These are phyloP conservation scores for Coelopa pilipes DNA, from an alignment of 2,888 invertebrate genomes.

Conservation along the genomic window DNA sequence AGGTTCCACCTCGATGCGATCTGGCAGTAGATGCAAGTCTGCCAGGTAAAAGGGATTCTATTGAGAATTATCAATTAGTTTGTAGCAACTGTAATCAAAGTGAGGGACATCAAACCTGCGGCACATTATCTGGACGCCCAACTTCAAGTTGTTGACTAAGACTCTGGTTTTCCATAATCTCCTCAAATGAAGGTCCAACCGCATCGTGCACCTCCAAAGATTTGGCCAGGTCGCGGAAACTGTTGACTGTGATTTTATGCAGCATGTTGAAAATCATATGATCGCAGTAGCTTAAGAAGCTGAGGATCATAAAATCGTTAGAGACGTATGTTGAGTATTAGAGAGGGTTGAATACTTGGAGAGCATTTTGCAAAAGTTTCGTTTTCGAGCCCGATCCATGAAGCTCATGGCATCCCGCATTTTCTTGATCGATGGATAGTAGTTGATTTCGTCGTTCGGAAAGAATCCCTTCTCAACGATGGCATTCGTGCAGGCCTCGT, in stretches of 20 bases:
- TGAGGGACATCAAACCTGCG: constrained; percentile 61
- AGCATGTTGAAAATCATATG: constrained; percentile 78
- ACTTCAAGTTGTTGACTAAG: constrained; percentile 70
- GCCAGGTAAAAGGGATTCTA: constrained; percentile 68
- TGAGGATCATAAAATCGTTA: constrained; percentile 57
- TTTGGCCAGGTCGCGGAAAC: constrained; percentile 71
- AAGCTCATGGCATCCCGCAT: constrained; percentile 82
- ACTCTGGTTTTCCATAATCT: constrained; percentile 63
- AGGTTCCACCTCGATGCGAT: constrained; percentile 70
- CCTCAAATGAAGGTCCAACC: constrained; percentile 69
- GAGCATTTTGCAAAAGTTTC: constrained; percentile 81
- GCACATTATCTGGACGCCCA: constrained; percentile 65
- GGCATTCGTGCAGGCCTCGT: constrained; percentile 79
- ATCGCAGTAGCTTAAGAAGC: constrained; percentile 78
- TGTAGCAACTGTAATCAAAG: too few relatives aligned
- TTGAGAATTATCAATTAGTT: neutral
- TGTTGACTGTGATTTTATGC: constrained; percentile 73
- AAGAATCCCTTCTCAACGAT: constrained; percentile 81
- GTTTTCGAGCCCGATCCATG: constrained; percentile 86
- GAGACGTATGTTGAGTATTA: too few relatives aligned
- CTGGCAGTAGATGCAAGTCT: constrained; percentile 71
- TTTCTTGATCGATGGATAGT: constrained; percentile 70
- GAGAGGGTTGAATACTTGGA: constrained; percentile 72
- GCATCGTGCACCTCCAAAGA: constrained; percentile 70
- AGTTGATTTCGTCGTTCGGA: constrained; percentile 73